Conservation (phyloP, 2,888 invertebrate species). For the Amiota communis region DNA sequence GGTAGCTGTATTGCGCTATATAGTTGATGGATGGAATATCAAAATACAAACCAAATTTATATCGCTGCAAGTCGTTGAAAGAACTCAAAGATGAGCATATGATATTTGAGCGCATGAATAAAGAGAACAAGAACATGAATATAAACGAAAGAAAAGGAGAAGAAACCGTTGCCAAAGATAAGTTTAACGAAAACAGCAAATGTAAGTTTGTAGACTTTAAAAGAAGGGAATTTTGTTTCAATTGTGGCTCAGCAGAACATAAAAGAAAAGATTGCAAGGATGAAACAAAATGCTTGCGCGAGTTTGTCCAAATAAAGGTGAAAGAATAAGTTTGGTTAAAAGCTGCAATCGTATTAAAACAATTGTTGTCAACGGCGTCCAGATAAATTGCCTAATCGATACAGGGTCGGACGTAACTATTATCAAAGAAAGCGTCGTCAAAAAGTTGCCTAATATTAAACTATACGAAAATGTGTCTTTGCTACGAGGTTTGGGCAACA, state of each 20-base stretch:
- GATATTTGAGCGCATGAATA: constrained; percentile 3
- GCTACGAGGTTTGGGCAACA: constrained; percentile 31
- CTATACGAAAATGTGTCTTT: constrained; percentile 9
- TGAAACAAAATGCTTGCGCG: constrained; percentile 28
- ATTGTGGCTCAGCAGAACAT: constrained; percentile 27
- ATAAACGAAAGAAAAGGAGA: constrained; percentile 9
- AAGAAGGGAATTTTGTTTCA: constrained; percentile 12
- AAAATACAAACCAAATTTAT: too few species aligned
- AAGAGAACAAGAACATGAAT: too few species aligned
- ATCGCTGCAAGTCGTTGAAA: too few species aligned
- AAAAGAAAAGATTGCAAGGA: constrained; percentile 17
- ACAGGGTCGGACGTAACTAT: constrained; percentile 28
- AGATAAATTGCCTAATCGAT: constrained; percentile 16
- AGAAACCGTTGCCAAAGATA: not conserved
- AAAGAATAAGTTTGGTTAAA: constrained; percentile 4
- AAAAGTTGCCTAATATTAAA: constrained; percentile 16
- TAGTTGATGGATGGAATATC: too few species aligned
- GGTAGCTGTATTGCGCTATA: too few species aligned
- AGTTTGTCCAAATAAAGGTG: constrained; percentile 5
- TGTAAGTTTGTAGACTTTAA: too few species aligned
- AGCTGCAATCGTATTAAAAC: constrained; percentile 8
- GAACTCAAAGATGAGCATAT: not conserved
- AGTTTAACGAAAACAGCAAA: not conserved
- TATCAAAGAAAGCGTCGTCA: constrained; percentile 6
- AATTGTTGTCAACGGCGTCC: constrained; percentile 6